These are phyloP conservation scores for Calliphora vicina DNA, from an alignment of 1,140 invertebrate genomes.

Conservation along the genomic window DNA sequence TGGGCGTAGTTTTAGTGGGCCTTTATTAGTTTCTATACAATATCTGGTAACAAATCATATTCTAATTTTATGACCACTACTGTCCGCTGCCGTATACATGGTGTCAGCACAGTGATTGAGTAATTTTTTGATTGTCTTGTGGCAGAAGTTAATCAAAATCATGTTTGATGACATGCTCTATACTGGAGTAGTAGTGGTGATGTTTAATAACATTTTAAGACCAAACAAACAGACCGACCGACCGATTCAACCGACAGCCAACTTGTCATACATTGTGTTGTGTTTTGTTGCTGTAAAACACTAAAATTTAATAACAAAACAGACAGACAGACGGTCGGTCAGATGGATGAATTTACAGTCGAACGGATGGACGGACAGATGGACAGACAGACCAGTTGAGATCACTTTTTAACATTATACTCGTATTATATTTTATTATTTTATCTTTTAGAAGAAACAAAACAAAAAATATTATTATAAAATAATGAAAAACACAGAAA, in stretches of 20 bases:
- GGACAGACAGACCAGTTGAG: not conserved
- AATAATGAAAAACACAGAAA: not conserved
- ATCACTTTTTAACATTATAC: not conserved
- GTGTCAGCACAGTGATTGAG: conserved; percentile 19
- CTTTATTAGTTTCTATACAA: too few relatives aligned
- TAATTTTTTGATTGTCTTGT: conserved; percentile 28
- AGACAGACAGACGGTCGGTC: not conserved
- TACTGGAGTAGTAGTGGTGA: not conserved
- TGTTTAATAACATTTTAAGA: not conserved
- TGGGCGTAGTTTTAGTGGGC: too few relatives aligned
- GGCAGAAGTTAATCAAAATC: conserved; percentile 32
- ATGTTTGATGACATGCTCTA: conserved; percentile 27
- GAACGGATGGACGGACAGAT: not conserved
- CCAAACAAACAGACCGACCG: not conserved
- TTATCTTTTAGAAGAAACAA: not conserved
- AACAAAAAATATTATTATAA: not conserved
- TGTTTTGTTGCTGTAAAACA: not conserved
- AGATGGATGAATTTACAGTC: not conserved
- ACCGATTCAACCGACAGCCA: not conserved
- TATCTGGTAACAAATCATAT: too few relatives aligned
- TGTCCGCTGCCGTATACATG: not conserved
- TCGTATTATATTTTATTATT: not conserved
- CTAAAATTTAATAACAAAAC: conserved; percentile 6
- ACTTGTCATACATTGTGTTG: not conserved
- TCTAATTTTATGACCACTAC: not conserved